Evolutionary conservation across 2,888 invertebrate species (phyloP).

Genomic region (Stenchaetothrips biformis): DNA sequence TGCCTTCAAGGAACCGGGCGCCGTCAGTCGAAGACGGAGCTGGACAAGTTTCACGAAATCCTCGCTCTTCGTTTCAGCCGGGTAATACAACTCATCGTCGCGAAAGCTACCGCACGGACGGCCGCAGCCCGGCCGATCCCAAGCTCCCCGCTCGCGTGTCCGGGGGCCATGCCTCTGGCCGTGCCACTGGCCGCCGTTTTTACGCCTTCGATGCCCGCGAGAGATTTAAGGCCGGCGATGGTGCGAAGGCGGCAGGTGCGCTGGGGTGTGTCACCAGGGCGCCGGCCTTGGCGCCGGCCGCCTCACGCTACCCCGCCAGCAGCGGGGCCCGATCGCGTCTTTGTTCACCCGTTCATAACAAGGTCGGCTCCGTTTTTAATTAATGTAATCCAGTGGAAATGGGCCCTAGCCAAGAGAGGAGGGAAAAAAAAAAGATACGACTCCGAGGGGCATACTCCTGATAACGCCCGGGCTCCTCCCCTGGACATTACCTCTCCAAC

Average conservation of each 20-base stretch:
- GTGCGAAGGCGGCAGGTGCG: not conserved
- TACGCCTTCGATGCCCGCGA: not conserved
- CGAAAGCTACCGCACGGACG: no score
- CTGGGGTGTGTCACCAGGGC: not conserved
- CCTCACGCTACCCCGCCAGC: not conserved
- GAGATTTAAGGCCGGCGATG: not conserved
- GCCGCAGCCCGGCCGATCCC: not conserved
- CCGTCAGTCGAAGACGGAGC: no score
- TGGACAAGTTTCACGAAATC: no score
- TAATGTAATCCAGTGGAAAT: slow-evolving; percentile 21
- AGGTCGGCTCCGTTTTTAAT: slow-evolving; percentile 3
- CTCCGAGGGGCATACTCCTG: not conserved
- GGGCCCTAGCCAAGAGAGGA: not conserved
- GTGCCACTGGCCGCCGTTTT: not conserved
- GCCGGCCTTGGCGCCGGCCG: not conserved
- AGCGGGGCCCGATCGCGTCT: not conserved
- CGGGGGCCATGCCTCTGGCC: not conserved
- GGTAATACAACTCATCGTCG: no score
- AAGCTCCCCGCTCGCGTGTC: not conserved
- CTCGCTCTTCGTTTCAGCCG: no score
- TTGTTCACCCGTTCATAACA: slow-evolving; percentile 10
- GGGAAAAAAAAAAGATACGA: not conserved
- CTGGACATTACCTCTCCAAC: not conserved
- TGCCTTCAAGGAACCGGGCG: no score
- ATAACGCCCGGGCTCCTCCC: not conserved